phyloP scores from a whole-genome alignment of 1,140 invertebrate species.

The Temnothorax nylanderi region DNA sequence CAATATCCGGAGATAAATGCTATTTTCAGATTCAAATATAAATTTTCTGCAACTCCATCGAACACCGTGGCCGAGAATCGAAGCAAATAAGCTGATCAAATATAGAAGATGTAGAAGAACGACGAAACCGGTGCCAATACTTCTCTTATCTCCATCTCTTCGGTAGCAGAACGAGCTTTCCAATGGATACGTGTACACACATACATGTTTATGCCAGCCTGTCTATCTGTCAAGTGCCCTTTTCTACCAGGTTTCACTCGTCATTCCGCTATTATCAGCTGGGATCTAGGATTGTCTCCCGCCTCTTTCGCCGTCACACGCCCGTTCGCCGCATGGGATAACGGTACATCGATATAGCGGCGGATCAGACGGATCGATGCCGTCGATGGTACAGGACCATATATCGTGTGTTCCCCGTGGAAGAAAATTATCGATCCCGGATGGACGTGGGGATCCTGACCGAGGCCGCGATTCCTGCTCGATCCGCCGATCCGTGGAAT shows the following conservation, averaged over 20 bases:
- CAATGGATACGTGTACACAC: neutral
- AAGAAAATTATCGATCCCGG: constrained; percentile 56
- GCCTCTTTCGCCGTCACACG: constrained; percentile 39
- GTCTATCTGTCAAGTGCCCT: constrained; percentile 72
- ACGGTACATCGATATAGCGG: constrained; percentile 60
- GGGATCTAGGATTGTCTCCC: constrained; percentile 66
- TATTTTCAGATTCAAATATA: neutral
- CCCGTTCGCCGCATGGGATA: constrained; percentile 27
- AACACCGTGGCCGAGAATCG: neutral
- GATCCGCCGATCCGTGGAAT: constrained; percentile 50
- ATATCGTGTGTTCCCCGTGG: constrained; percentile 43
- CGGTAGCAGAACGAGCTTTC: constrained; percentile 58
- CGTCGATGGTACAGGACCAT: constrained; percentile 32
- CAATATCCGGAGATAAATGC: neutral
- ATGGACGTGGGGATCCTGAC: constrained; percentile 31
- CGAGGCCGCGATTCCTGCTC: constrained; percentile 29
- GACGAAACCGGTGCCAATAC: constrained; percentile 7
- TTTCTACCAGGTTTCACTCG: constrained; percentile 62
- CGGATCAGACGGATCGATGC: constrained; percentile 6
- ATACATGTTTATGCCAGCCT: constrained; percentile 63
- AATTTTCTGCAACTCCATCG: neutral
- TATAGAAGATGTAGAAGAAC: neutral
- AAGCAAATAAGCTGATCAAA: neutral
- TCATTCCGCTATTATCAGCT: constrained; percentile 63
- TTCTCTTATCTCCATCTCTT: constrained; percentile 69